These are phyloP conservation scores for Gasterosteus nipponicus DNA, from an alignment of 2,113 vertebrate genomes.

Conservation along the genomic window DNA sequence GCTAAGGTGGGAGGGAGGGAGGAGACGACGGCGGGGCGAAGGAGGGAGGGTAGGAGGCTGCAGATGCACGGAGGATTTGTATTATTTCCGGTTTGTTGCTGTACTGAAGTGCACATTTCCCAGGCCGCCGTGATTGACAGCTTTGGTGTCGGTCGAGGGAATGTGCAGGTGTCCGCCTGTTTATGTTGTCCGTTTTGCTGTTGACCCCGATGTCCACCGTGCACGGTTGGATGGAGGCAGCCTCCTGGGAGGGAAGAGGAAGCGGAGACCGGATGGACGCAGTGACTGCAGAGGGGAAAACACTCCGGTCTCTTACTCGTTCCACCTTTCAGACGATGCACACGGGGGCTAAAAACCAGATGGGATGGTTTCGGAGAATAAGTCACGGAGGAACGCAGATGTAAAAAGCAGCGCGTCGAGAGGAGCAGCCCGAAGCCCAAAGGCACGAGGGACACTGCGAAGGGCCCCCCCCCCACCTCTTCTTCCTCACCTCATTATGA, in stretches of 20 bases:
- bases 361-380: slow-evolving; percentile 30
- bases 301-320: slow-evolving; percentile 39
- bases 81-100: slow-evolving; percentile 66
- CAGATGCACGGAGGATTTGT: slow-evolving; percentile 40
- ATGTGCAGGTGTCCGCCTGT: slow-evolving; percentile 41
- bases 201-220: slow-evolving; percentile 52
- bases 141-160: slow-evolving; percentile 50
- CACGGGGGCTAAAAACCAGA: slow-evolving; percentile 34
- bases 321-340: slow-evolving; percentile 22
- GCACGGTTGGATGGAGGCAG: slow-evolving; percentile 73
- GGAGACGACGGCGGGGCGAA: slow-evolving; percentile 1
- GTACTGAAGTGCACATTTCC: slow-evolving; percentile 56
- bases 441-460: neutral
- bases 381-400: slow-evolving; percentile 53
- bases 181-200: slow-evolving; percentile 70
- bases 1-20: neutral
- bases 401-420: slow-evolving; percentile 8
- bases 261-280: neutral
- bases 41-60: neutral
- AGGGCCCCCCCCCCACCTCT: neutral
- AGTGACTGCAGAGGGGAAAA: slow-evolving; percentile 12
- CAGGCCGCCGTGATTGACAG: slow-evolving; percentile 73
- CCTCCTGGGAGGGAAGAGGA: slow-evolving; percentile 38
- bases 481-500: slow-evolving; percentile 1
- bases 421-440: slow-evolving; percentile 3